Percentiles rank a stretch among this genome's conserved stretches.
Conservation (phyloP, 2,888 invertebrate genomes). For the Mystacides longicornis region DNA sequence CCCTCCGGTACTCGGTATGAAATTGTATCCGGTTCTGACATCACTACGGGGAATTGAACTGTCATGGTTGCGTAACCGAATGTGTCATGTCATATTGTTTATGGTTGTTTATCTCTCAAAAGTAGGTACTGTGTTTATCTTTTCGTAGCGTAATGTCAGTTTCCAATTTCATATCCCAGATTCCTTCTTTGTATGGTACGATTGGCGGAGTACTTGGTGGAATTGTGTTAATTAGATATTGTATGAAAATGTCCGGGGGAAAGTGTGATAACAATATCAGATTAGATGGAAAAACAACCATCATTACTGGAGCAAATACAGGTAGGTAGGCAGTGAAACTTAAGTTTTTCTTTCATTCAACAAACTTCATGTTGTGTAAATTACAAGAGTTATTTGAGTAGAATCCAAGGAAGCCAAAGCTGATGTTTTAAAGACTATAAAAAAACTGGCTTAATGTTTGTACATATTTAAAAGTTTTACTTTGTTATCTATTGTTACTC, state of each 20-base stretch:
- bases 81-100: not conserved
- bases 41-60: too few relatives aligned
- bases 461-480: too few relatives aligned
- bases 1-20: too few relatives aligned
- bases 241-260: slow-evolving; percentile 12
- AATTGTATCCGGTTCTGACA: too few relatives aligned
- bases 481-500: too few relatives aligned
- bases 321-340: slow-evolving; percentile 52
- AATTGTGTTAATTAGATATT: slow-evolving; percentile 10
- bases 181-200: not conserved
- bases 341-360: too few relatives aligned
- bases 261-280: slow-evolving; percentile 27
- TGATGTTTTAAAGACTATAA: too few relatives aligned
- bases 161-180: not conserved
- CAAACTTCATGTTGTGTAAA: too few relatives aligned
- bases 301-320: slow-evolving; percentile 82
- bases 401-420: too few relatives aligned
- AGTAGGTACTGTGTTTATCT: not conserved
- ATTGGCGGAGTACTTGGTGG: not conserved
- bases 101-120: not conserved
- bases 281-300: slow-evolving; percentile 80
- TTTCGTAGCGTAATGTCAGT: not conserved
- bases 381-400: too few relatives aligned
- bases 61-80: not conserved
- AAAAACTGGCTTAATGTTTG: too few relatives aligned